Conservation (phyloP, 2,888 invertebrate genomes). For the Mythimna loreyi region DNA sequence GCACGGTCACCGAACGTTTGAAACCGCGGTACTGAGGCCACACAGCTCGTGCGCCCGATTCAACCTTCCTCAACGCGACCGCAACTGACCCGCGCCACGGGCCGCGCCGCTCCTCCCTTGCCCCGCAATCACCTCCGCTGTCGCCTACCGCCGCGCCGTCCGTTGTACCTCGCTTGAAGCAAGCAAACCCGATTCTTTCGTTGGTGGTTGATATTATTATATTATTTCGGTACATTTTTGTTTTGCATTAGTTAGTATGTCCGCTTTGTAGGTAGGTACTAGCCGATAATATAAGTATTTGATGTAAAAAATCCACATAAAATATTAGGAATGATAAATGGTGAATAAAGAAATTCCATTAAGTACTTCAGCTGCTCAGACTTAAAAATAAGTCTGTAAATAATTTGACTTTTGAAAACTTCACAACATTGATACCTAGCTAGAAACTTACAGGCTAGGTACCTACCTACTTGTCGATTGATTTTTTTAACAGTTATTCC, state of each 20-base stretch:
- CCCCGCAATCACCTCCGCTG: slow-evolving; percentile 45
- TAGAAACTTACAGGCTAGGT: too few relatives aligned
- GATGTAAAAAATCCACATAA: neutral
- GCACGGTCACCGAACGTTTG: slow-evolving; percentile 89
- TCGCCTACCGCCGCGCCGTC: slow-evolving; percentile 54
- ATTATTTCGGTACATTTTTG: slow-evolving; percentile 6
- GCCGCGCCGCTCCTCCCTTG: slow-evolving; percentile 67
- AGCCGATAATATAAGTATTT: neutral
- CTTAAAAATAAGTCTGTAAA: too few relatives aligned
- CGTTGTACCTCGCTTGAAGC: slow-evolving; percentile 43
- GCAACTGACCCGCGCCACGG: slow-evolving; percentile 88
- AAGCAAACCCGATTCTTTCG: slow-evolving; percentile 50
- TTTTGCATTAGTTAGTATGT: slow-evolving; percentile 25
- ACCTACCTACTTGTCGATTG: too few relatives aligned
- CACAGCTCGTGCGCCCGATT: slow-evolving; percentile 89
- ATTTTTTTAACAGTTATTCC: too few relatives aligned
- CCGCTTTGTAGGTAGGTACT: neutral
- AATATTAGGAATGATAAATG: neutral
- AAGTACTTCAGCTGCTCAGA: neutral
- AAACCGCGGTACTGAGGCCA: slow-evolving; percentile 85
- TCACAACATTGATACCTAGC: too few relatives aligned
- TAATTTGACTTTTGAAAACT: too few relatives aligned
- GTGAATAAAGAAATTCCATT: neutral
- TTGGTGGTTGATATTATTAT: slow-evolving; percentile 6
- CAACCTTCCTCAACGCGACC: slow-evolving; percentile 91